Conservation (phyloP, 2,888 invertebrate genomes). For the Dascillus cervinus region DNA sequence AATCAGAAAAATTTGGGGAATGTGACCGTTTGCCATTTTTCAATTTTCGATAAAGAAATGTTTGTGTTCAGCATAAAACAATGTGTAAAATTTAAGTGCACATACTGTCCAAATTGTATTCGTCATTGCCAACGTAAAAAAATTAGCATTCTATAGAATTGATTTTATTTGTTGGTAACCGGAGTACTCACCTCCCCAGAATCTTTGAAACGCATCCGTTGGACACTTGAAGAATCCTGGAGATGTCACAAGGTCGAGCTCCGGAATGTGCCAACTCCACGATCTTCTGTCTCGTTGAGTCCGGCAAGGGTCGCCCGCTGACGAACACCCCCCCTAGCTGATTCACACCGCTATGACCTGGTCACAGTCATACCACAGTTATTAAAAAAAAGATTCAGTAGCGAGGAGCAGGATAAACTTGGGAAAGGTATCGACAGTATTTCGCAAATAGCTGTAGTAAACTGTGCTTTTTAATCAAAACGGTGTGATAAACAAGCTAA, state of each 20-base stretch:
- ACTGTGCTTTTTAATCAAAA: conserved; percentile 32
- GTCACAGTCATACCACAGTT: conserved; percentile 52
- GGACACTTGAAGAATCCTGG: conserved; percentile 95
- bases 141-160: too few species aligned
- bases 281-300: conserved; percentile 96
- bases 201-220: conserved; percentile 99
- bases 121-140: too few species aligned
- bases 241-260: conserved; percentile 97
- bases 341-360: conserved; percentile 97
- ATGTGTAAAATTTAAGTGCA: too few species aligned
- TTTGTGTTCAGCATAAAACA: too few species aligned
- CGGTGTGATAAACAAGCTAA: conserved; percentile 46
- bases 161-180: too few species aligned
- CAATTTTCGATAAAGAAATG: too few species aligned
- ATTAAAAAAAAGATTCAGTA: conserved; percentile 16
- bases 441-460: conserved; percentile 22
- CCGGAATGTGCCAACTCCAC: conserved; percentile 98
- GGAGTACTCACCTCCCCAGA: conserved; percentile 76
- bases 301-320: conserved; percentile 95
- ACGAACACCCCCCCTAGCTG: conserved; percentile 99
- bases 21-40: too few species aligned
- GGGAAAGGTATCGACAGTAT: too few species aligned
- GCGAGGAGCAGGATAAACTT: too few species aligned
- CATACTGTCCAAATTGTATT: too few species aligned
- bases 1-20: too few species aligned